These are phyloP conservation scores for Ciconia nigra DNA, from an alignment of 2,797 vertebrate genomes.

Conservation along the genomic window DNA sequence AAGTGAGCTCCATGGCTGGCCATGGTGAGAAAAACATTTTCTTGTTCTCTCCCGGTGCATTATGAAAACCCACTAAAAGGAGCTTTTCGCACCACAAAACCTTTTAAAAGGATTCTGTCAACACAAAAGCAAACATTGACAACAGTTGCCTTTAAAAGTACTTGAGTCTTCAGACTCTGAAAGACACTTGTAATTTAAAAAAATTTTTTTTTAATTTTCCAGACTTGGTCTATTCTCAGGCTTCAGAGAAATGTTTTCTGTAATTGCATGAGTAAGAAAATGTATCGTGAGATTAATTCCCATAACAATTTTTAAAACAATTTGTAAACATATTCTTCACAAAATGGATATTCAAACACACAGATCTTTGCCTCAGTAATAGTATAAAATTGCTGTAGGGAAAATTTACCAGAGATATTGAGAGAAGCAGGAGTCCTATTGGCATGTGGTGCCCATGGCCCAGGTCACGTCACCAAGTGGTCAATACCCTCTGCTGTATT, in stretches of 20 bases:
- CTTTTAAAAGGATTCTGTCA: slow-evolving; percentile 59
- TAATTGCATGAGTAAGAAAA: slow-evolving; percentile 20
- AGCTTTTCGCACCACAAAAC: slow-evolving; percentile 63
- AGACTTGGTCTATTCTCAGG: not conserved
- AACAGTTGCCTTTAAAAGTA: slow-evolving; percentile 17
- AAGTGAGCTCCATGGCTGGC: not conserved
- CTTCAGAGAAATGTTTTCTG: not conserved
- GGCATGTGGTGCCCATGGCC: not conserved
- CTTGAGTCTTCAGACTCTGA: not conserved
- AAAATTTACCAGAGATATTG: not conserved
- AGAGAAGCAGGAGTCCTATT: not conserved
- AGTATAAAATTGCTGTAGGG: not conserved
- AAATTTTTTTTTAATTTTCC: not conserved
- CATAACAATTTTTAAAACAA: not conserved
- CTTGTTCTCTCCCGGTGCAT: slow-evolving; percentile 45
- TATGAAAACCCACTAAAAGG: slow-evolving; percentile 64
- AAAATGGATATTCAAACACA: not conserved
- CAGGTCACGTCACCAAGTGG: not conserved
- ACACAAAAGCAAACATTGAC: slow-evolving; percentile 22
- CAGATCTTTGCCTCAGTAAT: not conserved
- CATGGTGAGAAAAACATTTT: slow-evolving; percentile 54
- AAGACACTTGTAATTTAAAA: not conserved
- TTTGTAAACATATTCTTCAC: not conserved
- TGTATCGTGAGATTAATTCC: slow-evolving; percentile 1
- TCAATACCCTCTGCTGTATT: not conserved